Evolutionary conservation across 2,113 vertebrate species (phyloP), one percentile per base, ranked within the genome.

Genomic region (Microtus richardsoni): DNA sequence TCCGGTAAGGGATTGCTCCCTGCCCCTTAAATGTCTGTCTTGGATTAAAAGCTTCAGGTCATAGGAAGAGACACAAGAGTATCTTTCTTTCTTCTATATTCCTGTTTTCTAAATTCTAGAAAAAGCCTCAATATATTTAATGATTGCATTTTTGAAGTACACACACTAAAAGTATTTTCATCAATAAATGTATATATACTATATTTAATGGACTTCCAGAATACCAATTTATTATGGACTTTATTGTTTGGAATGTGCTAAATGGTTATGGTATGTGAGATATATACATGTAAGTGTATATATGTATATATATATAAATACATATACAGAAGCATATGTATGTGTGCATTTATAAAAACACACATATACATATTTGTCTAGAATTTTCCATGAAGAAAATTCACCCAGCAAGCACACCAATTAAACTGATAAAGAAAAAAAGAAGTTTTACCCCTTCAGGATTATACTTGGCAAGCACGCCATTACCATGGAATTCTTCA

Each of bases 401-500:
- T 17, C 5, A 30, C 41, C 41, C 30, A 54, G 13, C 41, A 92
- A 82, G 36, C 21, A 85, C 16, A 58, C 47, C 44, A 49, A 49
- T 82, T 39, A 93, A 92, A 87, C 3, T 60, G 0, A 93, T 79
- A 93, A 84, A 95, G 91, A 89, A 90, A 98, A 97, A 64, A 97
- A 98, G 36, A 97, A 96, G 28, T 92, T 97, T 98, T 99, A 99
- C 99, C 99, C 99, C 99, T 98, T 99, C 99, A 91, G 99, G 99
- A 98, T 99, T 99, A 97, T 99, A 99, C 97, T 99, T 99, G 96
- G 99, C 99, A 98, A 99, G 98, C 85, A 99, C 99, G 41, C 99
- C 99, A 97, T 98, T 99, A 97, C 99, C 99, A 97, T 99, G 99
- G 98, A 99, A 99, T 98, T 99, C 99, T 98, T 99, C 99, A 95